A percentile compares a stretch with the other conserved stretches of the same genome.
Evolutionary conservation across 2,113 vertebrate species (phyloP).

Genomic region (Calyptommatus sinebrachiatus): DNA sequence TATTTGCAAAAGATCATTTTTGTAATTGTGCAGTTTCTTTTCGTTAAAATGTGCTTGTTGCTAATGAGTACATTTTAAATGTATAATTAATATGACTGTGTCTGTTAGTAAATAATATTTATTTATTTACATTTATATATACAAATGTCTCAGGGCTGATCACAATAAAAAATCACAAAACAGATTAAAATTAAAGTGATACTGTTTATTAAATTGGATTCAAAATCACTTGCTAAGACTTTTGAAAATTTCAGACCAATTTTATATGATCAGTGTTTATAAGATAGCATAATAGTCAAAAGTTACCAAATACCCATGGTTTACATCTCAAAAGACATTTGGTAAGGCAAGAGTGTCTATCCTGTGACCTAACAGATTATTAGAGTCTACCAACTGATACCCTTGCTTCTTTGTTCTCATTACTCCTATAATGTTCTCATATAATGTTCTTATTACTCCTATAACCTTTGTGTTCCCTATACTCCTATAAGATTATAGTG

Average conservation of each 20-base stretch:
- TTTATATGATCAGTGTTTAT: neutral
- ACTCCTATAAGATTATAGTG: neutral
- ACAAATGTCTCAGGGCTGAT: too few relatives aligned
- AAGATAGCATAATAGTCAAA: neutral
- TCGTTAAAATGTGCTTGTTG: neutral
- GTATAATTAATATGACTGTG: neutral
- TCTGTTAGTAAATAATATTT: neutral
- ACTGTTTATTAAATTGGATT: neutral
- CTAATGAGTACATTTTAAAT: neutral
- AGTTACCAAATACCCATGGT: too few relatives aligned
- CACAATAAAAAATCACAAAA: too few relatives aligned
- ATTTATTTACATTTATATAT: too few relatives aligned
- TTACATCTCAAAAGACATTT: too few relatives aligned
- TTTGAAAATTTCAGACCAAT: too few relatives aligned
- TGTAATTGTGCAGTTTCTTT: neutral
- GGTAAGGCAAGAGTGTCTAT: too few relatives aligned
- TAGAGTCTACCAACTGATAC: too few relatives aligned
- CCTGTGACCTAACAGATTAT: too few relatives aligned
- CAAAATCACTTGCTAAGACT: neutral
- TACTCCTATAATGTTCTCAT: too few relatives aligned
- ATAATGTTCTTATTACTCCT: too few relatives aligned
- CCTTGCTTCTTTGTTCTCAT: neutral
- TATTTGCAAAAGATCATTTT: neutral
- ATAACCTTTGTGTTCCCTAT: too few relatives aligned
- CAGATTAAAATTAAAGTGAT: neutral